Conservation (phyloP, 2,797 vertebrate species). For the Brachymystax lenok region DNA sequence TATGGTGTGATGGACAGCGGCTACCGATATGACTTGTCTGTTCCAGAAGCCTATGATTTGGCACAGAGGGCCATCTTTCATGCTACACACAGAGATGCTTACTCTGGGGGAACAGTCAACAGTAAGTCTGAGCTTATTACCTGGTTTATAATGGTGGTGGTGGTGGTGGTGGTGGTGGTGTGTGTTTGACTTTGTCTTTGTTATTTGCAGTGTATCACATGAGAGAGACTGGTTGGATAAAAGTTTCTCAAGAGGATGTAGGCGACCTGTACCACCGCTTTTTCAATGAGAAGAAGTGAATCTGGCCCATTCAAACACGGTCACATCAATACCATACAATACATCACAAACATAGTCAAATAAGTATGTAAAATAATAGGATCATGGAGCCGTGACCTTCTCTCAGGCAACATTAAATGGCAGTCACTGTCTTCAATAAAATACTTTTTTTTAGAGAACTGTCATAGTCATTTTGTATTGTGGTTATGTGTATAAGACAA, state of each 20-base stretch:
- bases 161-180: conserved; percentile 7
- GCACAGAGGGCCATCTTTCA: conserved; percentile 79
- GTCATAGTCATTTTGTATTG: too few species aligned
- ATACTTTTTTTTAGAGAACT: too few species aligned
- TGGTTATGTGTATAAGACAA: too few species aligned
- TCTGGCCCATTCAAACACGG: too few species aligned
- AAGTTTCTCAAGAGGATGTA: conserved; percentile 81
- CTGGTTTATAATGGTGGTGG: too few species aligned
- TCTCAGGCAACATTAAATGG: too few species aligned
- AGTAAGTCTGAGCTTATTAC: conserved; percentile 63
- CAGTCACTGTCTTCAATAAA: too few species aligned
- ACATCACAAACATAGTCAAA: too few species aligned
- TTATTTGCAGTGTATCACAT: conserved; percentile 82
- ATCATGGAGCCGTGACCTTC: too few species aligned
- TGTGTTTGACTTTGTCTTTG: conserved; percentile 22
- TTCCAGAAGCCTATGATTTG: conserved; percentile 84
- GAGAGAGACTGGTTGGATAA: conserved; percentile 82
- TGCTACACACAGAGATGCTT: conserved; percentile 83
- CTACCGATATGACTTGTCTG: conserved; percentile 73
- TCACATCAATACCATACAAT: too few species aligned
- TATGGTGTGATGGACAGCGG: conserved; percentile 86
- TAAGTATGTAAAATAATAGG: too few species aligned
- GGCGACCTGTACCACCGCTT: conserved; percentile 74
- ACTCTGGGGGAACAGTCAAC: conserved; percentile 85
- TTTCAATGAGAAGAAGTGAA: too few species aligned